phyloP scores from a whole-genome alignment of 2,888 invertebrate genomes.

The Scaptomyza flava region DNA sequence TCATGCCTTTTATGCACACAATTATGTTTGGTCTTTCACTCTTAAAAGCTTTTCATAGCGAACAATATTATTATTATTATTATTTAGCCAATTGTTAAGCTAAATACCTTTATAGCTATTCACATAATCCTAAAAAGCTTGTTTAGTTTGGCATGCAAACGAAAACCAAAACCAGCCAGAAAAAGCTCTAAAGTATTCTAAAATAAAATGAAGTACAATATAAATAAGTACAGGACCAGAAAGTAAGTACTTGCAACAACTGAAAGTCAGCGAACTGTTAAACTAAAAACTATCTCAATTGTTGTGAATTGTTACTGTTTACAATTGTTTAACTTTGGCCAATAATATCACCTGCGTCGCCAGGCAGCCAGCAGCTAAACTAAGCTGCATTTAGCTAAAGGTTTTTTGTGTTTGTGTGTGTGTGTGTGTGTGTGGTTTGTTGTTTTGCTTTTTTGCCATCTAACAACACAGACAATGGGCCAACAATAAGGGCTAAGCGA shows the following conservation, averaged over 20 bases:
- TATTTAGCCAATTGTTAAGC: slow-evolving; percentile 3
- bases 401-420: slow-evolving; percentile 10
- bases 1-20: not conserved
- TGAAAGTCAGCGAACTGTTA: slow-evolving; percentile 33
- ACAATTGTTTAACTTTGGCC: slow-evolving; percentile 77
- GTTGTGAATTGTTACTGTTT: slow-evolving; percentile 62
- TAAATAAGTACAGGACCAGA: slow-evolving; percentile 7
- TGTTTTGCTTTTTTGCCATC: not conserved
- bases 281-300: slow-evolving; percentile 71
- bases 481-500: slow-evolving; percentile 33
- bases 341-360: slow-evolving; percentile 70
- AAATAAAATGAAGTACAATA: not conserved
- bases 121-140: slow-evolving; percentile 1
- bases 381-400: slow-evolving; percentile 63
- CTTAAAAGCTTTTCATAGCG: not conserved
- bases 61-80: not conserved
- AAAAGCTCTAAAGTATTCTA: slow-evolving; percentile 1
- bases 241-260: slow-evolving; percentile 2
- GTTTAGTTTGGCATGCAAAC: not conserved
- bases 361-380: slow-evolving; percentile 44
- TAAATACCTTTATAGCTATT: not conserved
- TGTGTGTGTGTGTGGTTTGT: not conserved
- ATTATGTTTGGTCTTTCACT: not conserved
- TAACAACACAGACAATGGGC: slow-evolving; percentile 35
- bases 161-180: slow-evolving; percentile 13